Conservation (phyloP, 2,888 invertebrate species). For the Epinotia ramella region DNA sequence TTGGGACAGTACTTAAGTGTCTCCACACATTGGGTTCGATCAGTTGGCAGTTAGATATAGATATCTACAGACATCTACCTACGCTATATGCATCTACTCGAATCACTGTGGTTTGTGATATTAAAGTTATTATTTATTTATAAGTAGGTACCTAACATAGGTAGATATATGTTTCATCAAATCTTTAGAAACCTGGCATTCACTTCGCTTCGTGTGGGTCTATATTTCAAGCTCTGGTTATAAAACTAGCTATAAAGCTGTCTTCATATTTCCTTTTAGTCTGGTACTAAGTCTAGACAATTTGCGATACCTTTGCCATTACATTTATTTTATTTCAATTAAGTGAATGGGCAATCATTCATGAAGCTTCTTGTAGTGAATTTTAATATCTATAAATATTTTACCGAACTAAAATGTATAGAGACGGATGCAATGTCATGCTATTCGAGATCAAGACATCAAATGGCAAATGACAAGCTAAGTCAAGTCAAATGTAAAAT, state of each 20-base stretch:
- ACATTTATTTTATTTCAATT: neutral
- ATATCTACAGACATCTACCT: too few relatives aligned
- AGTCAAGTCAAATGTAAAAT: too few relatives aligned
- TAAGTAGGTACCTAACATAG: neutral
- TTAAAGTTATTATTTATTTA: too few relatives aligned
- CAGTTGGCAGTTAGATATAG: too few relatives aligned
- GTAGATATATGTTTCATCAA: neutral
- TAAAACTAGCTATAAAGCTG: conserved; percentile 1
- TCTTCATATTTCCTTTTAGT: conserved; percentile 1
- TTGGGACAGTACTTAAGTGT: too few relatives aligned
- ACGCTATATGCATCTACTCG: too few relatives aligned
- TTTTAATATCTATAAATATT: neutral
- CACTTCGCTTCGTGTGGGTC: neutral
- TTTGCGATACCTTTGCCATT: neutral
- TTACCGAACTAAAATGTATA: neutral
- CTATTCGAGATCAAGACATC: too few relatives aligned
- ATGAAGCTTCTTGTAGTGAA: too few relatives aligned
- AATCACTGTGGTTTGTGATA: too few relatives aligned
- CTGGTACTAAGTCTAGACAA: conserved; percentile 13
- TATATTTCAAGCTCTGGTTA: conserved; percentile 11
- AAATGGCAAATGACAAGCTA: too few relatives aligned
- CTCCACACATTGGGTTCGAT: too few relatives aligned
- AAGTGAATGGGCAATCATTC: neutral
- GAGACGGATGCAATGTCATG: too few relatives aligned
- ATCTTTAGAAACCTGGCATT: neutral